A percentile compares a stretch with the other conserved stretches of the same genome.
Evolutionary conservation across 2,797 vertebrate species (phyloP).

Genomic region (Poliocrania exsul): DNA sequence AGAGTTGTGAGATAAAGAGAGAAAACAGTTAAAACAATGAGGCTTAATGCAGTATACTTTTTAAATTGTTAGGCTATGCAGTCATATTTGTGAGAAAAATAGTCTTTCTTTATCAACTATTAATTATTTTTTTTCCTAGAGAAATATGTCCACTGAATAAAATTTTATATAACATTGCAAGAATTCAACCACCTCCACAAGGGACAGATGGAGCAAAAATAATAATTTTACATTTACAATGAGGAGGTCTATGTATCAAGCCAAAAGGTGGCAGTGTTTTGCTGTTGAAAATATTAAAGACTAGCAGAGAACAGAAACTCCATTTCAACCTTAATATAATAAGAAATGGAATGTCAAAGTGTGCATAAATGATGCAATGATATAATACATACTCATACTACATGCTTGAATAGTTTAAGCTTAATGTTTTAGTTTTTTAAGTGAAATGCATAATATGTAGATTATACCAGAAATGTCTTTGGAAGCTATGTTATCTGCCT

Average conservation of each 20-base stretch:
- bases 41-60: not conserved
- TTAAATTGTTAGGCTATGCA: not conserved
- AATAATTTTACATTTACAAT: not conserved
- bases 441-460: constrained; percentile 25
- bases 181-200: not conserved
- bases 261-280: constrained; percentile 81
- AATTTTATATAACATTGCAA: not conserved
- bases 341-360: constrained; percentile 56
- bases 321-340: constrained; percentile 12
- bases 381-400: constrained; percentile 11
- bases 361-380: constrained; percentile 35
- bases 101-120: not conserved
- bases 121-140: not conserved
- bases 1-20: not conserved
- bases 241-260: constrained; percentile 4
- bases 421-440: constrained; percentile 51
- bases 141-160: not conserved
- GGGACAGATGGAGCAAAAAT: not conserved
- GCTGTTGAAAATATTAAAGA: constrained; percentile 42
- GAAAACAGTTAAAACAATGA: not conserved
- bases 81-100: not conserved
- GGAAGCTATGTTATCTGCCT: constrained; percentile 1
- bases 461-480: constrained; percentile 14
- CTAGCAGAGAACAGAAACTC: not conserved
- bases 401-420: constrained; percentile 39